A percentile compares a stretch with the other conserved stretches of the same genome.
Conservation (phyloP, 2,113 vertebrate genomes). For the Nothobranchius furzeri region DNA sequence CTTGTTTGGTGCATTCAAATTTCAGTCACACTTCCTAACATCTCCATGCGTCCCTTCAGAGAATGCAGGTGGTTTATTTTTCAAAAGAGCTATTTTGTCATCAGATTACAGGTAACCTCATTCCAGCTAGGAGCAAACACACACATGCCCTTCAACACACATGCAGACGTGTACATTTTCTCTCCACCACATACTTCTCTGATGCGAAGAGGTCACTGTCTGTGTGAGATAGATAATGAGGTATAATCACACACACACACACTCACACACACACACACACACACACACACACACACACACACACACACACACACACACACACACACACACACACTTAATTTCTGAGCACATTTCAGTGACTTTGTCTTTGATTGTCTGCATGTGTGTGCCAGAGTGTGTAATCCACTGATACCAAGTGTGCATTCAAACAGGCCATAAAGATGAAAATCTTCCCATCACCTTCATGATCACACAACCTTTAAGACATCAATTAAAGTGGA, state of each 20-base stretch:
- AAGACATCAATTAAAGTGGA: conserved; percentile 56
- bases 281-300: neutral
- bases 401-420: conserved; percentile 50
- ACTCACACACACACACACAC: neutral
- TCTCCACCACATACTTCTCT: conserved; percentile 31
- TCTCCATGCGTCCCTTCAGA: neutral
- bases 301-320: too few species aligned
- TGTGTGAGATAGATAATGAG: conserved; percentile 59
- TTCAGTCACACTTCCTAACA: neutral
- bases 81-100: conserved; percentile 19
- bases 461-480: conserved; percentile 65
- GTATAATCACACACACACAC: conserved; percentile 27
- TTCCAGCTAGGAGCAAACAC: conserved; percentile 6
- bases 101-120: conserved; percentile 39
- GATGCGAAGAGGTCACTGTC: conserved; percentile 37
- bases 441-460: conserved; percentile 53
- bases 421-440: conserved; percentile 41
- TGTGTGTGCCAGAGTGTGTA: conserved; percentile 5
- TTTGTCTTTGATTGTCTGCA: conserved; percentile 10
- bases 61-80: neutral
- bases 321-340: neutral
- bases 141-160: conserved; percentile 8
- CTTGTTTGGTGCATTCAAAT: neutral
- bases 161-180: conserved; percentile 18
- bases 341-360: conserved; percentile 29